phyloP scores from a whole-genome alignment of 2,888 invertebrate genomes.

The Pollenia griseotomentosa region DNA sequence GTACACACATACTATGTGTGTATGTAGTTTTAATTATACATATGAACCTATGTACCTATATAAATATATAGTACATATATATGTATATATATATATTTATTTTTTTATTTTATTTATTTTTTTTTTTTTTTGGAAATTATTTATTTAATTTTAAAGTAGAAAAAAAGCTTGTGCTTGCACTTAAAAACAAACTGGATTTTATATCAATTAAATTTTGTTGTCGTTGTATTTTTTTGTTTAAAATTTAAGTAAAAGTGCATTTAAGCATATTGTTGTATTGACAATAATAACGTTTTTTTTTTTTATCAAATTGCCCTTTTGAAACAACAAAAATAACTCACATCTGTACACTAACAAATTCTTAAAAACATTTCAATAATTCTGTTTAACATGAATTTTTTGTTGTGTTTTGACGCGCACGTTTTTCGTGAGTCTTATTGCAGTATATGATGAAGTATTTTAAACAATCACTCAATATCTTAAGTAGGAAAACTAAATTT shows the following conservation, averaged over 20 bases:
- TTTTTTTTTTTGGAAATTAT: slow-evolving; percentile 4
- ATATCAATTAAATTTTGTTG: slow-evolving; percentile 43
- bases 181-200: slow-evolving; percentile 34
- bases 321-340: slow-evolving; percentile 6
- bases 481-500: slow-evolving; percentile 12
- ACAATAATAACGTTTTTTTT: slow-evolving; percentile 28
- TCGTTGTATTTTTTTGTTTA: slow-evolving; percentile 24
- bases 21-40: too few species aligned
- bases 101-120: neutral
- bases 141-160: neutral
- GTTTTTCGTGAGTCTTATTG: slow-evolving; percentile 49
- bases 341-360: slow-evolving; percentile 29
- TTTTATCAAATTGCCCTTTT: slow-evolving; percentile 7
- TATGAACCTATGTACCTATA: too few species aligned
- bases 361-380: slow-evolving; percentile 6
- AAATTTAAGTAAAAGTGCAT: slow-evolving; percentile 36
- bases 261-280: slow-evolving; percentile 31
- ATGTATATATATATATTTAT: too few species aligned
- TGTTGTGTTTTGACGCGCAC: slow-evolving; percentile 49
- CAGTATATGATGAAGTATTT: slow-evolving; percentile 2
- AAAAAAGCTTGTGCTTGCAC: slow-evolving; percentile 41
- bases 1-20: too few species aligned
- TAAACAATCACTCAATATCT: slow-evolving; percentile 36
- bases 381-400: slow-evolving; percentile 42
- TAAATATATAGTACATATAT: neutral